These are phyloP conservation scores for Pholis gunnellus DNA, from an alignment of 2,113 vertebrate species.

Conservation along the genomic window DNA sequence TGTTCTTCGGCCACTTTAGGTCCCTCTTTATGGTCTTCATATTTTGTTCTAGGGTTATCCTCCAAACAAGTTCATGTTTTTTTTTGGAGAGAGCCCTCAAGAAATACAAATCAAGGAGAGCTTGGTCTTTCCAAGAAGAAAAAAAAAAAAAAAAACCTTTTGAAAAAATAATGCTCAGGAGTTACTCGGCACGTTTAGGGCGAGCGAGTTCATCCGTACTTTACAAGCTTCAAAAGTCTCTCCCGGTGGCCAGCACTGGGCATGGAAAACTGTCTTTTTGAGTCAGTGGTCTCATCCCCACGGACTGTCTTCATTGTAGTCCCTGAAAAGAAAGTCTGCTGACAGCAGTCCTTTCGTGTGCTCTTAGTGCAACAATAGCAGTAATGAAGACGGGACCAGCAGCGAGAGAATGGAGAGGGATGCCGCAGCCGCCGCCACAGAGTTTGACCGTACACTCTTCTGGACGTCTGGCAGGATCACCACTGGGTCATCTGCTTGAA, in stretches of 20 bases:
- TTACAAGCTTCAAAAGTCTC: conserved; percentile 58
- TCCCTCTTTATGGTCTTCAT: conserved; percentile 52
- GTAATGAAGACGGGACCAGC: conserved; percentile 82
- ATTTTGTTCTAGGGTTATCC: conserved; percentile 24
- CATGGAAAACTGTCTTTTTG: conserved; percentile 64
- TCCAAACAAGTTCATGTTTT: conserved; percentile 29
- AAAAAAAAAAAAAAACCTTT: conserved; percentile 53
- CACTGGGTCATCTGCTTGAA: conserved; percentile 86
- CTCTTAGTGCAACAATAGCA: conserved; percentile 80
- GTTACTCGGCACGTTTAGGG: conserved; percentile 47
- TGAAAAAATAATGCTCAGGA: conserved; percentile 48
- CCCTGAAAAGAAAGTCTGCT: conserved; percentile 61
- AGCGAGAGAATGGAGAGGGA: conserved; percentile 77
- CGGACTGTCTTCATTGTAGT: conserved; percentile 77
- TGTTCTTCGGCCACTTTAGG: conserved; percentile 62
- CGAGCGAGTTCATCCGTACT: conserved; percentile 61
- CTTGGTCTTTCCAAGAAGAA: conserved; percentile 29
- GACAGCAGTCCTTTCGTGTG: conserved; percentile 55
- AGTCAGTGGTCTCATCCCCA: conserved; percentile 74
- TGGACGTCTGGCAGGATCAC: conserved; percentile 84
- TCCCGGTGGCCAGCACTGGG: conserved; percentile 83
- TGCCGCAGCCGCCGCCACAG: conserved; percentile 67
- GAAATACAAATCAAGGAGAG: conserved; percentile 53
- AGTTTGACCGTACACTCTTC: conserved; percentile 86
- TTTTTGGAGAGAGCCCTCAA: conserved; percentile 10